Conservation (phyloP, 30 jellyfish, hydroid and myxozoan genomes). For the Cassiopea xamachana region DNA sequence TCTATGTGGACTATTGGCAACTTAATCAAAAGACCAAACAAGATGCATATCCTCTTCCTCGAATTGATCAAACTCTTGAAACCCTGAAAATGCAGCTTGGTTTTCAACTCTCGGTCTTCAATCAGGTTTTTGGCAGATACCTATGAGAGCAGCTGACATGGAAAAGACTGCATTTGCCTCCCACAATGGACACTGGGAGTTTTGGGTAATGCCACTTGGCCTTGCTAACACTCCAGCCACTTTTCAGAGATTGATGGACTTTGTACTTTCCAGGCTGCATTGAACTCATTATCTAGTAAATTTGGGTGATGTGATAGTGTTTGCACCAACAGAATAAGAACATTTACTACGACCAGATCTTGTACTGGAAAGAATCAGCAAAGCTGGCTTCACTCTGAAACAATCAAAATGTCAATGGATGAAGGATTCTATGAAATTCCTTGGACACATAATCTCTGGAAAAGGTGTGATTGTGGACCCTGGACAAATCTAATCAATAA, state of each 20-base stretch:
- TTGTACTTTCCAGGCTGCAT: slow-evolving; percentile 27
- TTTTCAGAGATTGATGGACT: slow-evolving; percentile 68
- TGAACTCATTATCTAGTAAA: slow-evolving; percentile 62
- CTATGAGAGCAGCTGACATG: no score
- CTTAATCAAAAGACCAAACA: slow-evolving; percentile 50
- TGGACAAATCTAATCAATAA: slow-evolving; percentile 25
- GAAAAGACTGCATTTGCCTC: slow-evolving; percentile 38
- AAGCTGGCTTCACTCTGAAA: slow-evolving; percentile 57
- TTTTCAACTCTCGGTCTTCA: slow-evolving; percentile 52
- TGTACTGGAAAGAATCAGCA: slow-evolving; percentile 34
- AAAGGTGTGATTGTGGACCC: slow-evolving; percentile 49
- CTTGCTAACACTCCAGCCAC: slow-evolving; percentile 66
- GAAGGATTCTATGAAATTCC: slow-evolving; percentile 36
- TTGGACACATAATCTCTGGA: slow-evolving; percentile 52
- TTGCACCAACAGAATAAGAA: slow-evolving; percentile 60
- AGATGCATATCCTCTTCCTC: not conserved
- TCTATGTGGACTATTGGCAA: slow-evolving; percentile 30
- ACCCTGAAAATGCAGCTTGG: slow-evolving; percentile 63
- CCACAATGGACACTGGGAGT: slow-evolving; percentile 48
- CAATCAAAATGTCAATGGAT: slow-evolving; percentile 63
- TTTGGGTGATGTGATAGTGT: slow-evolving; percentile 51
- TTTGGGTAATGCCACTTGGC: slow-evolving; percentile 67
- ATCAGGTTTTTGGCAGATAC: no score
- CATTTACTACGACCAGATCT: slow-evolving; percentile 31
- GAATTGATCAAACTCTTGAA: slow-evolving; percentile 55